phyloP scores from a whole-genome alignment of 1,140 invertebrate genomes.

The Heterodera schachtii region DNA sequence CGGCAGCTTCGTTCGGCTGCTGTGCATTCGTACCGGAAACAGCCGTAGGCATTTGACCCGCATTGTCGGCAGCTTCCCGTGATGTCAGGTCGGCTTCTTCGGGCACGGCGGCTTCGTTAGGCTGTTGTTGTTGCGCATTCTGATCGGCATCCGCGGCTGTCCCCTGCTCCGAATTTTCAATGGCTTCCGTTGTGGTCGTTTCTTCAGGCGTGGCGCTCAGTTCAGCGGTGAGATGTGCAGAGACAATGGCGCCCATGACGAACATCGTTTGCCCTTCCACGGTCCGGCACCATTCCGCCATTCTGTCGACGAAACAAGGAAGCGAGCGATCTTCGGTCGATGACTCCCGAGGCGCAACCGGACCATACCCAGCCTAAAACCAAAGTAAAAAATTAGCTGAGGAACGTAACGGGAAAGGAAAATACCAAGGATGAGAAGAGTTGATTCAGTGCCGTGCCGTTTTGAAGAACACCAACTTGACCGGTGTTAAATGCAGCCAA shows the following conservation, averaged over 20 bases:
- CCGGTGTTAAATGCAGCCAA: neutral
- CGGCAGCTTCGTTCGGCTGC: too few species aligned
- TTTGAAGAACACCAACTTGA: neutral
- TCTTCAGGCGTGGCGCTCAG: conserved; percentile 23
- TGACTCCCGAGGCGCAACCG: neutral
- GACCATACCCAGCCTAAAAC: neutral
- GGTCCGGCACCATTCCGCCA: conserved; percentile 39
- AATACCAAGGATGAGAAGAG: neutral
- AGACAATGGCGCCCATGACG: conserved; percentile 45
- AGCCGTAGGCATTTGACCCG: neutral
- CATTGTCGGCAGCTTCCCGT: neutral
- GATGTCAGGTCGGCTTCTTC: neutral
- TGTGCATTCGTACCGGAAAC: too few species aligned
- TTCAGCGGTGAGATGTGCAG: conserved; percentile 26
- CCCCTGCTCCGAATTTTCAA: too few species aligned
- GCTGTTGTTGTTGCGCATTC: neutral
- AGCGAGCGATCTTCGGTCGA: conserved; percentile 20
- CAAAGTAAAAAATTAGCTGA: neutral
- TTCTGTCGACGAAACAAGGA: conserved; percentile 51
- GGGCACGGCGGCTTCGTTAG: neutral
- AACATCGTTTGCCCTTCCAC: conserved; percentile 48
- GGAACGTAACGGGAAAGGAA: neutral
- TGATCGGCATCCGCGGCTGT: too few species aligned
- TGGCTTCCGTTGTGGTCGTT: neutral
- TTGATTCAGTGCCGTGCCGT: conserved; percentile 14